phyloP scores from a whole-genome alignment of 2,888 invertebrate genomes.

The Rhamnusium bicolor region DNA sequence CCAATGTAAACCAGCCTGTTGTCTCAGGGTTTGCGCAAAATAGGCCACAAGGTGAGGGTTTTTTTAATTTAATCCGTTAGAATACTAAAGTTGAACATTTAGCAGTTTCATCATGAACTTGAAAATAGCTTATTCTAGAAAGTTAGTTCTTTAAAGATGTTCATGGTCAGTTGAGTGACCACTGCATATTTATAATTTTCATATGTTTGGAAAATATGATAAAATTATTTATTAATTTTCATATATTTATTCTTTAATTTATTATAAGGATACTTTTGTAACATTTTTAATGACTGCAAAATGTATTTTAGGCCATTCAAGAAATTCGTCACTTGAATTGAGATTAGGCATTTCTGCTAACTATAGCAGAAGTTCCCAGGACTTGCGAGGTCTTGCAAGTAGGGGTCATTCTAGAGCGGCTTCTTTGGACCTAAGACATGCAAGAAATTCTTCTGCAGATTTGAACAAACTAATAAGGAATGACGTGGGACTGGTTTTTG shows the following conservation, averaged over 20 bases:
- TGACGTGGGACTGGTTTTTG: slow-evolving; percentile 82
- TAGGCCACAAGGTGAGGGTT: slow-evolving; percentile 55
- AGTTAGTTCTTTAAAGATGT: too few relatives aligned
- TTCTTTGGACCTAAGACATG: slow-evolving; percentile 84
- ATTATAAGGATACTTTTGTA: too few relatives aligned
- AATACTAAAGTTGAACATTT: too few relatives aligned
- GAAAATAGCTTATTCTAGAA: too few relatives aligned
- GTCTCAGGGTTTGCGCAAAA: slow-evolving; percentile 50
- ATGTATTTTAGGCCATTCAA: slow-evolving; percentile 76
- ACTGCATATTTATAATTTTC: too few relatives aligned
- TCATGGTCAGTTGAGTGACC: too few relatives aligned
- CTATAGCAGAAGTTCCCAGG: slow-evolving; percentile 71
- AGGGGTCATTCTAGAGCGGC: slow-evolving; percentile 86
- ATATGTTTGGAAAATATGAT: too few relatives aligned
- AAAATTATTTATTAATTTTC: too few relatives aligned
- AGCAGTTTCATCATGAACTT: too few relatives aligned
- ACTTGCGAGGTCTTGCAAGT: slow-evolving; percentile 70
- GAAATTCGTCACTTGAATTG: slow-evolving; percentile 89
- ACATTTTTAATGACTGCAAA: too few relatives aligned
- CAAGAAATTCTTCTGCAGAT: slow-evolving; percentile 83
- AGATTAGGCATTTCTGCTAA: slow-evolving; percentile 72
- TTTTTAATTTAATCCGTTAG: too few relatives aligned
- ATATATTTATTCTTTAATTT: too few relatives aligned
- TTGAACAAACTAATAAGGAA: slow-evolving; percentile 81
- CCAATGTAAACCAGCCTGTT: slow-evolving; percentile 24